Conservation (phyloP, 2,113 vertebrate species). For the Leiothrix lutea region DNA sequence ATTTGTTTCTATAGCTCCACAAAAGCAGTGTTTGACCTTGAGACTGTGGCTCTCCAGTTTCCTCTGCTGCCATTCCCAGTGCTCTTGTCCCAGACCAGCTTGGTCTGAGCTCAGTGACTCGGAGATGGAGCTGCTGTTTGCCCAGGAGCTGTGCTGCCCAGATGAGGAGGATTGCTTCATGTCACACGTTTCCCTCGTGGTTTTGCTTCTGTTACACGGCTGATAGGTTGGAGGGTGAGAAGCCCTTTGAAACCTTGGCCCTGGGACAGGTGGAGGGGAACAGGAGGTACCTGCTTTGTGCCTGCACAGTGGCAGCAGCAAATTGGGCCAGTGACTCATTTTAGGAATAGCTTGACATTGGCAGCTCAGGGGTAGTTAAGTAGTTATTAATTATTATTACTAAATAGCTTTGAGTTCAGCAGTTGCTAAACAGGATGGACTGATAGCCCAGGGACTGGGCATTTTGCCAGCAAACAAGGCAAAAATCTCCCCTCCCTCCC, state of each 20-base stretch:
- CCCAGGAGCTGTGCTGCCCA: neutral
- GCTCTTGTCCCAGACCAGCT: neutral
- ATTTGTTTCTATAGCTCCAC: neutral
- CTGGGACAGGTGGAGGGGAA: neutral
- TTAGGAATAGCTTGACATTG: neutral
- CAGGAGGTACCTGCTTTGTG: neutral
- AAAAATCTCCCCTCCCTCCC: neutral
- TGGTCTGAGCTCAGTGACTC: neutral
- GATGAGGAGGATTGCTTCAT: neutral
- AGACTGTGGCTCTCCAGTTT: neutral
- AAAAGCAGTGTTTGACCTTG: neutral
- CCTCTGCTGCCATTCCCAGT: neutral
- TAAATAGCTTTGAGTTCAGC: neutral
- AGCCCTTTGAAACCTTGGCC: neutral
- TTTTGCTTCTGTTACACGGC: neutral
- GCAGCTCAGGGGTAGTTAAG: neutral
- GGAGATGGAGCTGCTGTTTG: neutral
- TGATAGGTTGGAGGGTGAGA: neutral
- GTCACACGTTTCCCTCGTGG: rapidly evolving
- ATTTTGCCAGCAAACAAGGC: neutral
- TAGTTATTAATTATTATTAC: neutral
- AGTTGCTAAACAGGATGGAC: neutral
- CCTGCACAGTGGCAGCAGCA: neutral
- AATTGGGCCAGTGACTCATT: neutral
- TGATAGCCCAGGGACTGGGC: neutral